Evolutionary conservation across 2,888 invertebrate genomes (phyloP).

Genomic region (Dione vanillae): DNA sequence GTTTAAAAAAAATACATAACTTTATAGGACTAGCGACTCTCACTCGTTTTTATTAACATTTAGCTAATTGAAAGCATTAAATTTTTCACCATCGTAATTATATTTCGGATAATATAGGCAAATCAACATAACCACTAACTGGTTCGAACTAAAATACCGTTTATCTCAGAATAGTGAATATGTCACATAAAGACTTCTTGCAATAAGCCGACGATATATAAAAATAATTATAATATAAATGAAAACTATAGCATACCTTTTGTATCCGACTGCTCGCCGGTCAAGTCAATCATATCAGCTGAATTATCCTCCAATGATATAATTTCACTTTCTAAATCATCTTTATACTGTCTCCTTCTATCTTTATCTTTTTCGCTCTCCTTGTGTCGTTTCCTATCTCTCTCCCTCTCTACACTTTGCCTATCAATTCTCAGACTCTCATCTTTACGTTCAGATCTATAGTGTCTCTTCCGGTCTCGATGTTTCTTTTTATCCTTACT

Average conservation of each 20-base stretch:
- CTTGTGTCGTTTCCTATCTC: conserved; percentile 52
- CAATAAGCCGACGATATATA: no score
- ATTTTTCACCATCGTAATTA: no score
- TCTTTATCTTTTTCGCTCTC: conserved; percentile 53
- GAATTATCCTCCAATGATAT: conserved; percentile 77
- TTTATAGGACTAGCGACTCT: no score
- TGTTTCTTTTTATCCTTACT: conserved; percentile 63
- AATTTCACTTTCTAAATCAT: conserved; percentile 68
- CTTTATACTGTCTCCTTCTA: conserved; percentile 53
- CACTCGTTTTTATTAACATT: no score
- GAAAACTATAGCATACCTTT: conserved; percentile 61
- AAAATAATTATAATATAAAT: neutral
- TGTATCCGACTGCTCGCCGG: conserved; percentile 81
- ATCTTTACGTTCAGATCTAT: conserved; percentile 57
- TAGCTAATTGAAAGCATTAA: no score
- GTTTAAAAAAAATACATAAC: no score
- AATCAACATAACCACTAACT: no score
- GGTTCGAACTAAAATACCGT: no score
- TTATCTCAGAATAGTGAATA: no score
- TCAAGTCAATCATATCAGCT: conserved; percentile 85
- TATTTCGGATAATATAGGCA: no score
- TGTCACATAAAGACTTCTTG: no score
- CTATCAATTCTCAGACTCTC: conserved; percentile 54
- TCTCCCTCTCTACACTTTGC: conserved; percentile 51
- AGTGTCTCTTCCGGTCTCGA: conserved; percentile 62